These are phyloP conservation scores for Theristicus caerulescens DNA, from an alignment of 2,113 vertebrate species.

Conservation along the genomic window DNA sequence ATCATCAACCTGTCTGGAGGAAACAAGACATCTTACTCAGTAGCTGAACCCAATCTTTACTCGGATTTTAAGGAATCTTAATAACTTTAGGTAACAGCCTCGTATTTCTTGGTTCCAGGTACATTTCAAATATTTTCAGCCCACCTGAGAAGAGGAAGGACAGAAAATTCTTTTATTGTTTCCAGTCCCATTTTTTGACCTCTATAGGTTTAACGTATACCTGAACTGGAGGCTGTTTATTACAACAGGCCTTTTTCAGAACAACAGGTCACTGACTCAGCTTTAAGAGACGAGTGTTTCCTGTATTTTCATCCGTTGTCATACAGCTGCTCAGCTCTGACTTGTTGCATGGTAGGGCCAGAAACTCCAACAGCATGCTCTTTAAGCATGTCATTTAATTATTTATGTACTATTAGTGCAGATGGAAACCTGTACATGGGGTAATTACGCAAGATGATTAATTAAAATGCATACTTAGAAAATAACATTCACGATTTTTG, in stretches of 20 bases:
- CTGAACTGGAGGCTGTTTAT: constrained; percentile 8
- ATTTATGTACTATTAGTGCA: neutral
- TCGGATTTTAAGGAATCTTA: neutral
- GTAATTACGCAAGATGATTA: neutral
- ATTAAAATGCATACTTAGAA: neutral
- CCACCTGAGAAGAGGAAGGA: neutral
- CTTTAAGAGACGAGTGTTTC: constrained; percentile 17
- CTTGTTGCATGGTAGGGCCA: neutral
- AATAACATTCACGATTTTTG: neutral
- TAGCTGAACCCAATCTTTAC: neutral
- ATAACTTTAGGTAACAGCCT: neutral
- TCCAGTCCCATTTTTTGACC: neutral
- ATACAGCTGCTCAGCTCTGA: neutral
- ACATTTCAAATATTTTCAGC: neutral
- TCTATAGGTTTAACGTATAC: neutral
- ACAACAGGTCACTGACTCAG: constrained; percentile 50
- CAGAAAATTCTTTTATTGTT: neutral
- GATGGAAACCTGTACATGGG: neutral
- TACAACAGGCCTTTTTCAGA: constrained; percentile 15
- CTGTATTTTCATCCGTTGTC: constrained; percentile 19
- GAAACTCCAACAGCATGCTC: neutral
- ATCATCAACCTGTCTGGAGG: constrained; percentile 59
- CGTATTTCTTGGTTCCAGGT: neutral
- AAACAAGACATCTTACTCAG: constrained; percentile 50
- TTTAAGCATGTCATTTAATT: constrained; percentile 9